phyloP scores from a whole-genome alignment of 2,888 invertebrate species.

The Lithophane semibrunnea region DNA sequence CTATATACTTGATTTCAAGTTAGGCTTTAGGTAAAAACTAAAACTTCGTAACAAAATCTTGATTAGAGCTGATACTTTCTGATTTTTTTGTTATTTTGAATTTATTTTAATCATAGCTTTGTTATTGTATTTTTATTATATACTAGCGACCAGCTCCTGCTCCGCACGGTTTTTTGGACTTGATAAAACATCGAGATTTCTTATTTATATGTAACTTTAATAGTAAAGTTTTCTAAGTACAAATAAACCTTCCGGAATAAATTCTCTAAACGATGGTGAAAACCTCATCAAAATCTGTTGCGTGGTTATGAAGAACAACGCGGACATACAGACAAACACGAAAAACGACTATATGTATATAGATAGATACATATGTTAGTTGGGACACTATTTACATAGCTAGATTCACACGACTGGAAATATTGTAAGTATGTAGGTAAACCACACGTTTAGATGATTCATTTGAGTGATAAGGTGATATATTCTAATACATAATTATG shows the following conservation, averaged over 20 bases:
- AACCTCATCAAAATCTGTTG: no score
- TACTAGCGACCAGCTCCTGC: no score
- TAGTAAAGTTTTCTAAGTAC: no score
- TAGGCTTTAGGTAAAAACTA: neutral
- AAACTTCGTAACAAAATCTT: neutral
- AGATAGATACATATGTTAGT: no score
- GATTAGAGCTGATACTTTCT: neutral
- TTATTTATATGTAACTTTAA: no score
- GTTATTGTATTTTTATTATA: conserved; percentile 7
- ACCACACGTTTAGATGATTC: neutral
- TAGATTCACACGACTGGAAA: neutral
- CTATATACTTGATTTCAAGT: neutral
- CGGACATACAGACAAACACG: no score
- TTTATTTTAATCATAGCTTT: neutral
- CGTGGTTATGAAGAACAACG: no score
- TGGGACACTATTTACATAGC: neutral
- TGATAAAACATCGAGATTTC: no score
- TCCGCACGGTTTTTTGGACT: no score
- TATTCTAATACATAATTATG: neutral
- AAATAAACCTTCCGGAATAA: no score
- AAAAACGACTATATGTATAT: no score
- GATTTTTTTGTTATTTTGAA: conserved; percentile 19
- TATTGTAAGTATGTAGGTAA: neutral
- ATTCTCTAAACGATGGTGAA: no score
- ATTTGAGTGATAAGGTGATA: neutral